These are phyloP conservation scores for Cynocephalus volans DNA, from an alignment of 2,113 vertebrate genomes.

Conservation along the genomic window DNA sequence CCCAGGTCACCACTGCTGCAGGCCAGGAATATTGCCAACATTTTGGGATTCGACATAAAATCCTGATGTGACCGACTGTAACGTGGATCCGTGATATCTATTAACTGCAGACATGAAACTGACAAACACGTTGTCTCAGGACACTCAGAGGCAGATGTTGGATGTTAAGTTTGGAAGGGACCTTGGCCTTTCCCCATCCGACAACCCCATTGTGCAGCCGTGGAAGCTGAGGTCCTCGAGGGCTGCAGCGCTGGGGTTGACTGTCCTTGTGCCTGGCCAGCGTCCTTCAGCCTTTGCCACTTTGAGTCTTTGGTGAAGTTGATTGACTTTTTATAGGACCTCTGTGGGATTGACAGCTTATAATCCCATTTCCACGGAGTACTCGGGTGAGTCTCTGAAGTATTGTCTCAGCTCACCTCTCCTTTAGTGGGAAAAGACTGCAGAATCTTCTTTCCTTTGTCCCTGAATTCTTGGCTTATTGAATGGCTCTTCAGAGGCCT, in stretches of 20 bases:
- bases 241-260: rapidly evolving
- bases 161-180: neutral
- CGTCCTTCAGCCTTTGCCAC: too few species aligned
- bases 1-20: neutral
- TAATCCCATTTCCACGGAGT: neutral
- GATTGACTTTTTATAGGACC: neutral
- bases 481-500: neutral
- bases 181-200: neutral
- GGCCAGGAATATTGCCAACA: neutral
- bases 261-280: rapidly evolving
- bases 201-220: neutral
- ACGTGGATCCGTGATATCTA: rapidly evolving
- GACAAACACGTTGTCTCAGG: rapidly evolving
- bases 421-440: neutral
- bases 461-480: neutral
- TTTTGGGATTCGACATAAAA: neutral
- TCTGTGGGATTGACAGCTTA: rapidly evolving
- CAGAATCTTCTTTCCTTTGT: neutral
- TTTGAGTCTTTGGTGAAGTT: neutral
- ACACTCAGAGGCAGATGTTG: neutral
- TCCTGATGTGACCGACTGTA: neutral
- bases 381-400: neutral
- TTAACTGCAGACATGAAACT: neutral
- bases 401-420: neutral
- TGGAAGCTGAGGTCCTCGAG: neutral